Evolutionary conservation across 2,797 vertebrate species (phyloP), one percentile per base, ranked within the genome.

Genomic region (Perodicticus potto): DNA sequence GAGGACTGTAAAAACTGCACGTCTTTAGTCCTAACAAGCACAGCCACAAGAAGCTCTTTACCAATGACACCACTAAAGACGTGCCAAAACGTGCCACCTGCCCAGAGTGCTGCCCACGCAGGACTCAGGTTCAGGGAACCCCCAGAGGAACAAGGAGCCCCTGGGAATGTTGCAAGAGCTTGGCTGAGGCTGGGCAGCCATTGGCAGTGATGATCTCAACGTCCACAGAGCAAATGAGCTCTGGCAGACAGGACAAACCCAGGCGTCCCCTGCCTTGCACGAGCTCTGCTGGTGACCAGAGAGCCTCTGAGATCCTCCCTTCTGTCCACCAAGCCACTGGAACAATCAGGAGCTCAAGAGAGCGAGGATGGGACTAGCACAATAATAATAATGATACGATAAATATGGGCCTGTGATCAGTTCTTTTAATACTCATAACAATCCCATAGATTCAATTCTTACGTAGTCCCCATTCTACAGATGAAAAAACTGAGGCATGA

Each of bases 11-110:
- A 97, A 97, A 95, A 86, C 87, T 80, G 19, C 27, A 40, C 69
- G 90, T 96, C 95, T 77, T 88, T 78, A 86, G 86, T 40, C 34
- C 89, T 83, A 86, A 86, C 72, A 78, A 96, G 85, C 23, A 3
- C 57, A 92, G 86, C 90, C 92, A 96, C 78, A 89, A 94, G 94
- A 97, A 96, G 89, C 95, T 96, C 95, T 92, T 97, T 85, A 93
- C 89, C 96, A 97, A 93, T 91, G 96, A 97, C 82, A 97, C 94
- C 93, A 96, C 43, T 2, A 53, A 69, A 94, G 96, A 94, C 96
- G 93, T 98, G 97, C 96, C 96, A 97, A 97, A 95, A 97, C 91
- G 96, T 97, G 97, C 96, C 1, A 29, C 61, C 92, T 87, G 72
- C 97, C 91, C 19, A 2, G 83, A 96, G 94, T 45, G 43, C 94